Base-by-base conservation (phyloP, 2,113 vertebrate species). In the Athene cunicularia region DNA sequence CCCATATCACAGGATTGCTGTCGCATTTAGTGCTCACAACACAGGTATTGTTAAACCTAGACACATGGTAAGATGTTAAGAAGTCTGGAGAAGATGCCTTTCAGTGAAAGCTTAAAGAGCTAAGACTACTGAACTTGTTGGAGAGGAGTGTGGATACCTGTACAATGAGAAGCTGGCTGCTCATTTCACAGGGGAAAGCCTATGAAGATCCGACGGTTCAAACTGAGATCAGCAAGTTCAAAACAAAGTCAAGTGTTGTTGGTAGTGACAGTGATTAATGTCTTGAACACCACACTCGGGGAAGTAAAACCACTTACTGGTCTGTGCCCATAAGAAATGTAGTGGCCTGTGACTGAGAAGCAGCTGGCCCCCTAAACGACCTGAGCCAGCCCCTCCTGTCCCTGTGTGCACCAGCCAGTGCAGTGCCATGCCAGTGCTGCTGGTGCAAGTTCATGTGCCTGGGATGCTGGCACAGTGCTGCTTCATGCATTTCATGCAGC, bases 371-470 rank as follows among this genome's bases (percentile, higher is more conserved):
- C 9, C 6, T 33, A 11, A 67, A 53, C 24, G 49, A 30, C 60
- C 37, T 0, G 16, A 70, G 52, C 20, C 1, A 2, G 17, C 17
- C 12, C 13, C 27, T 86, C 8, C 55, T 59, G 56, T 43, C 67
- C 49, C 77, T 49, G n/a, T 27, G 7, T 70, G 77, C 71, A 21
- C 23, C 56, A 35, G 43, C 33, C 60, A 64, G 66, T 8, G 14
- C 49, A 23, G 55, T 27, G 49, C 16, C 0, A 0, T 37, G 47
- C 41, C 2, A 2, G n/a, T 85, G 67, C 60, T 47, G 41, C 49
- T 0, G 0, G 11, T 39, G 14, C 33, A 50, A 56, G 49, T 53
- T 73, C 53, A 11, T 3, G 0, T 23, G 28, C 11, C 37, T 27
- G 59, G 32, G 71, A 33, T 71, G 41, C 32, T 15, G 32, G 24